These are phyloP conservation scores for Drosophila lowei DNA, from an alignment of 1,140 invertebrate genomes.

Conservation along the genomic window DNA sequence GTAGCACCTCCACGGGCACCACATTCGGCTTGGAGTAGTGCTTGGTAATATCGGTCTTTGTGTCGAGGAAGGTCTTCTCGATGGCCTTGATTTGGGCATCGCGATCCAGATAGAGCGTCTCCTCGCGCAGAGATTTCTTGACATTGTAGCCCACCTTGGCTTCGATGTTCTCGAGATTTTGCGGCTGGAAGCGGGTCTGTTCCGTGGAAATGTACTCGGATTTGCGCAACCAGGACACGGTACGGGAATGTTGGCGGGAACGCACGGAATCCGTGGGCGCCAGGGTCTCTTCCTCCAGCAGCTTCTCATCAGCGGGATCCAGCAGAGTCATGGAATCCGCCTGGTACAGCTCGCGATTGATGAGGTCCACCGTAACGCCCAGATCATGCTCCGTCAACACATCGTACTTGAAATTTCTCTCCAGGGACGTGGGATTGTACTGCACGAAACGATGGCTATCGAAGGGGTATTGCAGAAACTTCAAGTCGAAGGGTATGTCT, in stretches of 20 bases:
- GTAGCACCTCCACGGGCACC: slow-evolving; percentile 93
- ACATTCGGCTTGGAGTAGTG: slow-evolving; percentile 98
- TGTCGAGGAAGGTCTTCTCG: slow-evolving; percentile 98
- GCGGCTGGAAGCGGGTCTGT: slow-evolving; percentile 97
- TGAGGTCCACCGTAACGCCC: slow-evolving; percentile 97
- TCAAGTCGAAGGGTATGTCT: slow-evolving; percentile 99
- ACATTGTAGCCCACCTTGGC: slow-evolving; percentile 99
- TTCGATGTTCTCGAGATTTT: slow-evolving; percentile 98
- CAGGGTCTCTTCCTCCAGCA: slow-evolving; percentile 95
- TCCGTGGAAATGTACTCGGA: slow-evolving; percentile 99
- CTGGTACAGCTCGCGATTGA: slow-evolving; percentile 97
- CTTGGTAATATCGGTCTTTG: slow-evolving; percentile 92
- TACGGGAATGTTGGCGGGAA: slow-evolving; percentile 95
- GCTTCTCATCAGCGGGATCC: slow-evolving; percentile 95
- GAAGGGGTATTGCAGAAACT: slow-evolving; percentile 99
- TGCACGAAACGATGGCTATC: slow-evolving; percentile 96
- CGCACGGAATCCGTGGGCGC: slow-evolving; percentile 94
- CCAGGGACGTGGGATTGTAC: slow-evolving; percentile 97
- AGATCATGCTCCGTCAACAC: slow-evolving; percentile 98
- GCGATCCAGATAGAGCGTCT: slow-evolving; percentile 97
- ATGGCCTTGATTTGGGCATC: slow-evolving; percentile 99
- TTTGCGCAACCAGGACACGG: slow-evolving; percentile 97
- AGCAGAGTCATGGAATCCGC: slow-evolving; percentile 88
- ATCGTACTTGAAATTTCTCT: slow-evolving; percentile 98
- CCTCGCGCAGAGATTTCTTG: slow-evolving; percentile 97